Conservation (phyloP, 2,113 vertebrate genomes). For the Psittacus erithacus region DNA sequence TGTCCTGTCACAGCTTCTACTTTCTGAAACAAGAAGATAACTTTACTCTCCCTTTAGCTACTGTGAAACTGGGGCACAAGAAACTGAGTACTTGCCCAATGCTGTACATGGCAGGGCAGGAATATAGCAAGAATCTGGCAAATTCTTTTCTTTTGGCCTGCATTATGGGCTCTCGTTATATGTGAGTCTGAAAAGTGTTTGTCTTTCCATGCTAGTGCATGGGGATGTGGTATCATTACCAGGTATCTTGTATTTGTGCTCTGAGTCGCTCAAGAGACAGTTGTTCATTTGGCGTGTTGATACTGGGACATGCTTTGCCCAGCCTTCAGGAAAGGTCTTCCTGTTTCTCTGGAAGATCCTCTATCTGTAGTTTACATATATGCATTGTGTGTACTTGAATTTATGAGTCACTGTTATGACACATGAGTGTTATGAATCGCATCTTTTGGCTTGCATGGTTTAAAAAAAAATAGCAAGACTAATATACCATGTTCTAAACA, state of each 20-base stretch:
- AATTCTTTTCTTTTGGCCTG: neutral
- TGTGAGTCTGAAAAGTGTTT: neutral
- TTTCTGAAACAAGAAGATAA: neutral
- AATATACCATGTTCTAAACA: neutral
- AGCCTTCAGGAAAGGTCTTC: neutral
- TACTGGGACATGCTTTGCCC: neutral
- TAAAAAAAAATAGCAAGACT: neutral
- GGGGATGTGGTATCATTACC: neutral
- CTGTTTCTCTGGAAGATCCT: neutral
- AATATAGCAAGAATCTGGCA: neutral
- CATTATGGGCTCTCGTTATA: fast-evolving
- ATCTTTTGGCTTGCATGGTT: neutral
- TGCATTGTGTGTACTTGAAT: neutral
- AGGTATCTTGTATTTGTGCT: neutral
- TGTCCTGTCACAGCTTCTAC: neutral
- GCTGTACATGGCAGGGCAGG: neutral
- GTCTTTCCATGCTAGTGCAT: fast-evolving
- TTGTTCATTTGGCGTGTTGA: neutral
- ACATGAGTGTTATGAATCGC: neutral
- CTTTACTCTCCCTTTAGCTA: neutral
- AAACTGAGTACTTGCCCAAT: neutral
- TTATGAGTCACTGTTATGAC: constrained; percentile 6
- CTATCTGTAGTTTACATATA: neutral
- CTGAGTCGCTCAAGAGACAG: fast-evolving
- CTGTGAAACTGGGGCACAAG: neutral